Evolutionary conservation across 2,888 invertebrate genomes (phyloP), one percentile per base, ranked within the genome.

Genomic region (Mamestra brassicae): DNA sequence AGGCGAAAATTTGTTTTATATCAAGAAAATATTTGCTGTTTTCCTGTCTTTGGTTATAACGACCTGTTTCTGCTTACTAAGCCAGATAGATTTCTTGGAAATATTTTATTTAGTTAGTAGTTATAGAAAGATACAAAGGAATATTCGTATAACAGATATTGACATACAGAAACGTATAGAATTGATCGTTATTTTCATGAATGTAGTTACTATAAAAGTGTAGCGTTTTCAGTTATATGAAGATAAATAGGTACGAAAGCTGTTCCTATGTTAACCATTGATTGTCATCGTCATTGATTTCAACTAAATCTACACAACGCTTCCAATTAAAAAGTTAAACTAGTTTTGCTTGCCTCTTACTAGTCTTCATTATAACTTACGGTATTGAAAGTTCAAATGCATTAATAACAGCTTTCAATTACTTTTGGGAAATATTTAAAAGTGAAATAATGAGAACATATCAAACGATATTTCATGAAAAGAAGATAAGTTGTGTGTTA

Each of bases 21-120:
- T 11, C 11, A 55, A 26, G 36, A 47, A 47, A 74, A 74, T n/a
- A 71, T 38, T 63, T 52, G 17, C 55, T 5, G 10, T 63, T 57
- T 71, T 57, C 15, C 2, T 11, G 15, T 57, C 11, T 47, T n/a
- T 38, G 13, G 11, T 26, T 7, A 36, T 47, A 55, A 68, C 36
- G 34, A 57, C 26, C 15, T 15, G 3, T 26, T n/a, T 47, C 7
- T 47, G 11, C 47, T 73, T 38, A 62, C 34, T 63, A 34, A 2
- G 38, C 54, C 34, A 54, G 0, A 57, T 11, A n/a, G 3, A 0
- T 10, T 71, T 58, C 0, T n/a, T 6, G 10, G 26, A 45, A 54
- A 69, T 11, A 26, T 26, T 26, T 26, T 26, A 11, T 26, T 2
- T 26, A 26, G 47, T 54, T 42, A 34, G 17, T 54, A 13, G 54